A percentile compares a stretch with the other conserved stretches of the same genome.
phyloP scores from a whole-genome alignment of 92 coral and sea anemone species.

The Paramuricea clavata region DNA sequence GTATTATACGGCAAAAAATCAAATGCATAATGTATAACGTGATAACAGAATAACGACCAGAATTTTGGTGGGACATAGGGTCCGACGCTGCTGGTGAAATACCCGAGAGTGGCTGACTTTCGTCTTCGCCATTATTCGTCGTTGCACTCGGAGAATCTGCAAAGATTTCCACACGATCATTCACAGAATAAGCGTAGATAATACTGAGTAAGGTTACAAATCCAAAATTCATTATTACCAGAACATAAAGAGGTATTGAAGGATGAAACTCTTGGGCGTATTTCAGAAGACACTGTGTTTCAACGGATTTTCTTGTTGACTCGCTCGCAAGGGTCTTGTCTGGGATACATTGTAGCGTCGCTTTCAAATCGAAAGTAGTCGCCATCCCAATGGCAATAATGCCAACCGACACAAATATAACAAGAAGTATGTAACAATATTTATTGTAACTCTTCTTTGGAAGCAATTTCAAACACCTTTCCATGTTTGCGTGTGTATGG shows the following conservation, averaged over 20 bases:
- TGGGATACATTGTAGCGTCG: no score
- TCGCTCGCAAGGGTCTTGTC: no score
- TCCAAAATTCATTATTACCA: neutral
- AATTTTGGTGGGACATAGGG: neutral
- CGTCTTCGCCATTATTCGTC: neutral
- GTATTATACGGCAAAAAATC: no score
- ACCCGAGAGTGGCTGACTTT: neutral
- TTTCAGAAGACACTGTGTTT: neutral
- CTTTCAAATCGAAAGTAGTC: neutral
- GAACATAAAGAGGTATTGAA: neutral
- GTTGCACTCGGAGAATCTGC: neutral
- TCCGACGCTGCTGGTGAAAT: neutral
- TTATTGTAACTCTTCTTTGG: neutral
- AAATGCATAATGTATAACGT: no score
- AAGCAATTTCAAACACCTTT: neutral
- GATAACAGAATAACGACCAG: no score
- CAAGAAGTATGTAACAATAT: neutral
- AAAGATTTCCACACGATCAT: neutral
- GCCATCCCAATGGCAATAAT: neutral
- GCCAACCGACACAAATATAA: neutral
- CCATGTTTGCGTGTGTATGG: no score
- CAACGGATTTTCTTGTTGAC: neutral
- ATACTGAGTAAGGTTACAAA: no score
- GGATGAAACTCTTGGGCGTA: neutral
- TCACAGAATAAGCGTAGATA: no score